phyloP scores from a whole-genome alignment of 2,888 invertebrate genomes.

The Polydrusus pterygomalis region DNA sequence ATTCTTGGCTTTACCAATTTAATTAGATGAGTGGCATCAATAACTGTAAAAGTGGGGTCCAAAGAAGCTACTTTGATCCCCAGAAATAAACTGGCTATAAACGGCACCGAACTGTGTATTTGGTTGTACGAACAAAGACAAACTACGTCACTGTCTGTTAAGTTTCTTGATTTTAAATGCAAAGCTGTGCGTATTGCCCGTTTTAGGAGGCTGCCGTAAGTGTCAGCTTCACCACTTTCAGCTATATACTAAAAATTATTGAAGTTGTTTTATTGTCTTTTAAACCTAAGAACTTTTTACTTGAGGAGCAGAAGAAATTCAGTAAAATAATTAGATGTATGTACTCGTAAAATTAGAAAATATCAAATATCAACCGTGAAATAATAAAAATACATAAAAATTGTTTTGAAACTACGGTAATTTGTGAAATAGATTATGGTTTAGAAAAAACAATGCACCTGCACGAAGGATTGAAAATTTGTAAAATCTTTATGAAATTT shows the following conservation, averaged over 20 bases:
- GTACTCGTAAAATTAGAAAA: no score
- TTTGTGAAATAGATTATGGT: no score
- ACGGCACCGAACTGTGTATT: constrained; percentile 71
- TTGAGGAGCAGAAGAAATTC: no score
- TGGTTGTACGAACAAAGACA: constrained; percentile 73
- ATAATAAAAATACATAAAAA: no score
- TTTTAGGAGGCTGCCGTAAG: constrained; percentile 68
- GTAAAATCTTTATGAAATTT: no score
- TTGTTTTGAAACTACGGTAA: no score
- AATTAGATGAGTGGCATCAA: constrained; percentile 62
- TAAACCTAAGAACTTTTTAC: no score
- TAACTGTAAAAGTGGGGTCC: constrained; percentile 62
- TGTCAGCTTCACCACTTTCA: constrained; percentile 71
- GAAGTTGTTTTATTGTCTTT: no score
- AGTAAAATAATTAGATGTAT: no score
- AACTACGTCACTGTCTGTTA: constrained; percentile 71
- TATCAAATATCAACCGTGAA: no score
- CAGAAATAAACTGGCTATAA: constrained; percentile 72
- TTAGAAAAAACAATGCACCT: no score
- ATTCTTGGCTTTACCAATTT: constrained; percentile 63
- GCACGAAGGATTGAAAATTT: no score
- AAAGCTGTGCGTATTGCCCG: constrained; percentile 72
- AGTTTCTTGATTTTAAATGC: constrained; percentile 68
- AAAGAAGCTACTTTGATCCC: constrained; percentile 67
- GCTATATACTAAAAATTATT: constrained; percentile 58